Conservation (phyloP, 2,113 vertebrate species). For the Falco punctatus region DNA sequence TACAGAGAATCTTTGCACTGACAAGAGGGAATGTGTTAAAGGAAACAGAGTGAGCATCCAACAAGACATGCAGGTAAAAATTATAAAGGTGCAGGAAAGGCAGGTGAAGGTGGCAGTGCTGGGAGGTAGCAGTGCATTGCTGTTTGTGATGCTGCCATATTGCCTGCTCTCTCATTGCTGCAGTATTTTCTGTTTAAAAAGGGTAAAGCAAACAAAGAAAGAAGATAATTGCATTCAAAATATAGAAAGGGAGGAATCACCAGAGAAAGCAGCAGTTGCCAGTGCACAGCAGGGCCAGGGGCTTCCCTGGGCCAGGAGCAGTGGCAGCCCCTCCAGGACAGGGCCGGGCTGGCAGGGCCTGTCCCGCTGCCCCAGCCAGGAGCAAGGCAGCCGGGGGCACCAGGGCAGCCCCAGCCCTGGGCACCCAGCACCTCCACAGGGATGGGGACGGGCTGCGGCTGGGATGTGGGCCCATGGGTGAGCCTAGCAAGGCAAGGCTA, state of each 20-base stretch:
- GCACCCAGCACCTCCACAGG: accelerated
- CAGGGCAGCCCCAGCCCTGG: too few species aligned
- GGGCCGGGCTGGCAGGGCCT: too few species aligned
- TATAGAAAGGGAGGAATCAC: neutral
- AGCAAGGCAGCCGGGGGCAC: too few species aligned
- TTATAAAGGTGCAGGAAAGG: neutral
- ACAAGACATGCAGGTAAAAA: neutral
- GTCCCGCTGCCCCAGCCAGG: too few species aligned
- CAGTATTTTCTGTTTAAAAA: neutral
- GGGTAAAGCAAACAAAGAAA: neutral
- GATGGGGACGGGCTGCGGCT: accelerated
- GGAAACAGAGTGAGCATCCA: accelerated
- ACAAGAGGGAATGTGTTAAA: neutral
- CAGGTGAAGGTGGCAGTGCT: neutral
- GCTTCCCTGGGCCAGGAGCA: neutral
- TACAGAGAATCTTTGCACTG: neutral
- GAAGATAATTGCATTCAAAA: neutral
- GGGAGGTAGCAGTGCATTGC: neutral
- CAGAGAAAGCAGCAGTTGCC: neutral
- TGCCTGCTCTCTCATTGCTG: neutral
- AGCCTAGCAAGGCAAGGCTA: neutral
- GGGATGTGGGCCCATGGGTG: accelerated
- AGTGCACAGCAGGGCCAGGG: neutral
- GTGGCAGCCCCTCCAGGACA: neutral
- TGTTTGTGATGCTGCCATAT: neutral